Percentiles rank a stretch among this genome's conserved stretches.
Evolutionary conservation across 1,140 invertebrate species (phyloP).

Genomic region (Microplitis demolitor): DNA sequence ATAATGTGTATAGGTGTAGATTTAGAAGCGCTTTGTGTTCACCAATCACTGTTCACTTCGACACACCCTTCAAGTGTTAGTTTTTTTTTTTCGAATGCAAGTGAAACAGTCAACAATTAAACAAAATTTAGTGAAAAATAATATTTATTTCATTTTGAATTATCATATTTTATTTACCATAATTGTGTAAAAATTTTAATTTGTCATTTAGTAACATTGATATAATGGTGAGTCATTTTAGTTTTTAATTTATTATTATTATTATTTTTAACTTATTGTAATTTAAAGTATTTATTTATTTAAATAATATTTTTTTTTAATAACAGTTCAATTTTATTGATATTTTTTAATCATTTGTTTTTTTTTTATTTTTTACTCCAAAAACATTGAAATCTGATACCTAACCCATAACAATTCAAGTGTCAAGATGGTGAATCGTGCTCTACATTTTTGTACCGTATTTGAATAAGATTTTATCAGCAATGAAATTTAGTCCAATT

Average conservation of each 20-base stretch:
- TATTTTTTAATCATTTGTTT: neutral
- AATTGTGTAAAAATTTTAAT: neutral
- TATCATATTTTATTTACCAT: slow-evolving; percentile 6
- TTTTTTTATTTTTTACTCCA: neutral
- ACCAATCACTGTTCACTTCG: slow-evolving; percentile 45
- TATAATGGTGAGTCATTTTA: slow-evolving; percentile 45
- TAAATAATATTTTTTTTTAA: neutral
- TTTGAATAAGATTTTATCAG: slow-evolving; percentile 22
- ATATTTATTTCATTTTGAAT: slow-evolving; percentile 16
- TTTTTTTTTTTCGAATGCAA: slow-evolving; percentile 44
- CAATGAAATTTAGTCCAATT: slow-evolving; percentile 3
- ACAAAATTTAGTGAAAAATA: slow-evolving; percentile 26
- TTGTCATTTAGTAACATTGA: slow-evolving; percentile 8
- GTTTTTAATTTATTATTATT: slow-evolving; percentile 4
- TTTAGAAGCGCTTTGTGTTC: slow-evolving; percentile 32
- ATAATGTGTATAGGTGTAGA: neutral
- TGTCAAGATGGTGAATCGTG: slow-evolving; percentile 45
- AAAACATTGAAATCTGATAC: slow-evolving; percentile 29
- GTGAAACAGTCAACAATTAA: slow-evolving; percentile 34
- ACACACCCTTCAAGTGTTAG: slow-evolving; percentile 58
- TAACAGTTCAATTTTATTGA: neutral
- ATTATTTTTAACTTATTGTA: neutral
- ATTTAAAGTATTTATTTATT: neutral
- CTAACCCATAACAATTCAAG: slow-evolving; percentile 31
- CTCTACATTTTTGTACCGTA: slow-evolving; percentile 12